Percentiles rank a stretch among this genome's conserved stretches.
These are phyloP conservation scores for Coreius guichenoti DNA, from an alignment of 2,797 vertebrate species.

Conservation along the genomic window DNA sequence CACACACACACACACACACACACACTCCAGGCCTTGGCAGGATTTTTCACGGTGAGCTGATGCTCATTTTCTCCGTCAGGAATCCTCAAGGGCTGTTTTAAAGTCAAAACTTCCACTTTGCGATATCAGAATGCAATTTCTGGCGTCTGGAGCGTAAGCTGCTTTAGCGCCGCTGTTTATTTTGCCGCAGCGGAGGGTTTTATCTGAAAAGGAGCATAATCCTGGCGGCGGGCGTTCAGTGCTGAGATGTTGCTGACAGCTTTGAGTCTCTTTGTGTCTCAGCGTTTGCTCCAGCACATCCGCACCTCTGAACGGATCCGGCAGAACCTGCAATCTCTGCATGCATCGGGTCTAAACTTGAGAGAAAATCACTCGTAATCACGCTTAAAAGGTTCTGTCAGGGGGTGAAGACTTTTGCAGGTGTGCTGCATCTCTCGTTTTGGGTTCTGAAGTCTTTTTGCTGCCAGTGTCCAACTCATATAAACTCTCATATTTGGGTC, in stretches of 20 bases:
- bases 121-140: constrained; percentile 56
- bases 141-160: constrained; percentile 57
- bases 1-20: neutral
- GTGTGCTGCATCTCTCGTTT: too few species aligned
- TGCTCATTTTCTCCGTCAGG: constrained; percentile 53
- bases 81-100: constrained; percentile 36
- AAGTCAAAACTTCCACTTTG: constrained; percentile 54
- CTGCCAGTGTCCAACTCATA: too few species aligned
- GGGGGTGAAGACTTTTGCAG: too few species aligned
- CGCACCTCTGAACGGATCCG: neutral
- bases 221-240: constrained; percentile 56
- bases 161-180: constrained; percentile 62
- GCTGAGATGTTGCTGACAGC: constrained; percentile 60
- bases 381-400: too few species aligned
- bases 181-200: constrained; percentile 57
- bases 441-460: too few species aligned
- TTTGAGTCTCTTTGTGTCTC: constrained; percentile 53
- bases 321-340: neutral
- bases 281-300: constrained; percentile 16
- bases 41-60: constrained; percentile 23
- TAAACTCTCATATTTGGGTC: neutral
- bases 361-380: too few species aligned
- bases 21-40: constrained; percentile 11
- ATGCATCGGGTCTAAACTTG: neutral
- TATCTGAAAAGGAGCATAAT: constrained; percentile 62